Evolutionary conservation across 2,113 vertebrate genomes (phyloP), one percentile per base, ranked within the genome.

Genomic region (Lycaon pictus): DNA sequence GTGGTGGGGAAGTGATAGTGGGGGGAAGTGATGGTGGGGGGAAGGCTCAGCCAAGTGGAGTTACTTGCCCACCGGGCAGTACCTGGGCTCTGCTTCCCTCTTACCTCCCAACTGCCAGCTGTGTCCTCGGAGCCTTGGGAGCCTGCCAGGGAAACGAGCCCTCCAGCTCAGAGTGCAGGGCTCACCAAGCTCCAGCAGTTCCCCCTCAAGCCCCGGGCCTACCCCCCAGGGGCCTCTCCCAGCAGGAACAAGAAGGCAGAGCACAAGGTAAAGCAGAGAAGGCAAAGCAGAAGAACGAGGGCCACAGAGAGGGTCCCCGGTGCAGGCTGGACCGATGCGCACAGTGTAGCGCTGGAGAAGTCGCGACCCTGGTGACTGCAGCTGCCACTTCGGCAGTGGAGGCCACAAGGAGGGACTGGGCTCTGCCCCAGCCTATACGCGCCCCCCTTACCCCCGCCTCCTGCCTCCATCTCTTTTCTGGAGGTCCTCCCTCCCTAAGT

Each of bases 1-100:
- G 0, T 3, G 1, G 10, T n/a, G 37, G n/a, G 23, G 55, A 27
- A 48, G 53, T 0, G 0, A 55, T 27, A n/a, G 48, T 7, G 51
- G 16, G 20, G 7, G 11, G 56, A 67, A 86, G 53, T 0, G 0
- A 55, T 22, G 43, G 48, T 7, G 51, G 16, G 16, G 7, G 11
- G 56, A 67, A 86, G 48, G 22, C 22, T 95, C 37, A 17, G 67
- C 43, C 69, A 56, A 10, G 32, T 3, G 25, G 76, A 69, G 48
- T 80, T 3, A 1, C 23, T 35, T n/a, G 65, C 9, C n/a, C n/a
- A 20, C 13, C 8, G 16, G 20, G 79, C 37, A 35, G 27, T 32
- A 27, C 12, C 0, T 27, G 25, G 4, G 3, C 29, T 60, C 67
- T 84, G 22, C 84, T n/a, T 29, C 35, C 53, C 23, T 22, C 20